A percentile compares a stretch with the other conserved stretches of the same genome.
Evolutionary conservation across 2,797 vertebrate genomes (phyloP).

Genomic region (Catharus ustulatus): DNA sequence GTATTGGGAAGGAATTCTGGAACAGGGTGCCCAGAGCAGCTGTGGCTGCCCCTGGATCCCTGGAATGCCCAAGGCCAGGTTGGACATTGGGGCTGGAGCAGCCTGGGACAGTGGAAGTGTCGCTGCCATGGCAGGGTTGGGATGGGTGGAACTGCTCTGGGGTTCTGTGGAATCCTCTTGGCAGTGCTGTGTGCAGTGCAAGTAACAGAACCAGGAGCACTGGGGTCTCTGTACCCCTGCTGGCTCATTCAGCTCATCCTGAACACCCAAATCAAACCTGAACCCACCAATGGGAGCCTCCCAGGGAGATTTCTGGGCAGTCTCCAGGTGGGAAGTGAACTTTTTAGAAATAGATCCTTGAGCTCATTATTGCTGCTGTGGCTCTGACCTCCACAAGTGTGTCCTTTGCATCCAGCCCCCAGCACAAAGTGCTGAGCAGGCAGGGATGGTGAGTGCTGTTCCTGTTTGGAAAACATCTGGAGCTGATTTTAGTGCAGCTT

Average conservation of each 20-base stretch:
- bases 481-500: not conserved
- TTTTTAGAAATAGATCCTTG: not conserved
- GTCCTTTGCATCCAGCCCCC: not conserved
- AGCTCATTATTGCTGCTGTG: not conserved
- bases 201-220: fast-evolving
- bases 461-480: not conserved
- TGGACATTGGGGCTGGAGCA: not conserved
- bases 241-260: not conserved
- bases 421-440: not conserved
- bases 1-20: not conserved
- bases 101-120: not conserved
- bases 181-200: fast-evolving
- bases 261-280: not conserved
- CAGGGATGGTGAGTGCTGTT: fast-evolving
- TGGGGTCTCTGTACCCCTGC: fast-evolving
- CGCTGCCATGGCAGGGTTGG: not conserved
- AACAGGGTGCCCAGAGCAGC: not conserved
- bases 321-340: not conserved
- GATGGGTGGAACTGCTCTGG: fast-evolving
- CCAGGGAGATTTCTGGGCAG: not conserved
- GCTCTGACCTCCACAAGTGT: fast-evolving
- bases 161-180: fast-evolving
- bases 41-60: not conserved
- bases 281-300: fast-evolving
- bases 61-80: not conserved